Evolutionary conservation across 2,113 vertebrate species (phyloP), one percentile per base, ranked within the genome.

Genomic region (Plectropomus leopardus): DNA sequence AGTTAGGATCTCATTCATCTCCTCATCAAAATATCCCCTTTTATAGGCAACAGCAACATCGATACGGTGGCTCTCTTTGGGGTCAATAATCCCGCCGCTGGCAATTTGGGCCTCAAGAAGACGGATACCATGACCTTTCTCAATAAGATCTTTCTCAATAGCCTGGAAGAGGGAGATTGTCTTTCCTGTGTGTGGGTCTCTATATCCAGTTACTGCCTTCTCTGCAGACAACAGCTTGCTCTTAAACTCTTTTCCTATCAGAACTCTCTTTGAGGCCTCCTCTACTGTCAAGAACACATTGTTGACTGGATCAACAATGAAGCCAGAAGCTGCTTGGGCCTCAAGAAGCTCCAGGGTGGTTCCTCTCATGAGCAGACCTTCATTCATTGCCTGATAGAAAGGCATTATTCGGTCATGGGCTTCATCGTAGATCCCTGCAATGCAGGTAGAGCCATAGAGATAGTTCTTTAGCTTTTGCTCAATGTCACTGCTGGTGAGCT

Each of bases 31-130:
- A 87, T 97, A 99, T 53, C 98, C 98, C 73, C 95, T 96, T 88
- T 95, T 96, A 88, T 98, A 99, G 0, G 98, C 98, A 0, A 96
- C 93, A 59, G 95, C 89, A 0, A 99, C 96, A 0, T 98, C 96
- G 80, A 99, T 95, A 30, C 98, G 97, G 78, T 99, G 97, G 78
- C 97, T 98, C 84, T 96, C 94, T 64, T 97, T 96, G 1, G 98
- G 98, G 86, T 99, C 98, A 17, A 99, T 99, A 85, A 99, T 98
- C 9, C 98, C 98, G 0, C 98, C 98, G 0, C 98, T 99, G n/a
- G 98, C 98, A 2, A 99, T 99, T 92, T 99, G 98, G 0, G 98
- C 97, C 91, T 99, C 98, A 73, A 99, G 89, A 51, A 99, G 93
- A 77, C 98, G 96, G 81, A 99, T 97, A 15, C 98, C 98, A 1